Evolutionary conservation across 2,888 invertebrate species (phyloP), one percentile per base, ranked within the genome.

Genomic region (Trypoxylon attenuatum): DNA sequence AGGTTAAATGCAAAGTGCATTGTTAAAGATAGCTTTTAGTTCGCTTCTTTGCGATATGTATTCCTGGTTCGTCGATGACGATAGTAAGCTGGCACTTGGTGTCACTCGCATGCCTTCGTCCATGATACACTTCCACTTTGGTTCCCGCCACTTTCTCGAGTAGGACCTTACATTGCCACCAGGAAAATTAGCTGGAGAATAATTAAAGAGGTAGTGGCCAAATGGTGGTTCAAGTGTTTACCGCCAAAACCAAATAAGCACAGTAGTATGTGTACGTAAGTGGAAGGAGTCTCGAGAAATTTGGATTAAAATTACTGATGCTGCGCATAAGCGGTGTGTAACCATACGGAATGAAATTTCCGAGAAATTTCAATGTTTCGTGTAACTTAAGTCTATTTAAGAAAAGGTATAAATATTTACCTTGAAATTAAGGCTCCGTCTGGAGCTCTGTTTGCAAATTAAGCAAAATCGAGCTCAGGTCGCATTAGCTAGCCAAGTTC

Each of bases 31-130:
- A 38, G 33, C 8, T 8, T 8, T 41, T 22, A 42, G 47, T 49
- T 65, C 61, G 43, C 52, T 65, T 45, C 65, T 62, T 56, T 43
- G 52, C 33, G 38, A 55, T 47, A 41, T 56, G n/a, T n/a, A n/a
- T n/a, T n/a, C n/a, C 52, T 52, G 52, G 56, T 49, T 52, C 16
- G 47, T 39, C 39, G 52, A 52, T 49, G 52, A 52, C 21, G 52
- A 13, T 27, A 39, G 29, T 29, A 57, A 45, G 56, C 45, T 39
- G 19, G 47, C 45, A n/a, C 43, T 19, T 10, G 10, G 41, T 27
- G 65, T 66, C 65, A 53, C 49, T 39, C 18, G 52, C 65, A 62
- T 52, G 53, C 65, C 52, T 54, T 46, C 52, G 54, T 45, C 56
- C 19, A 13, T 19, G n/a, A n/a, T n/a, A n/a, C 33, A 52, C 41